Evolutionary conservation across 2,888 invertebrate genomes (phyloP).

Genomic region (Callinectes sapidus): DNA sequence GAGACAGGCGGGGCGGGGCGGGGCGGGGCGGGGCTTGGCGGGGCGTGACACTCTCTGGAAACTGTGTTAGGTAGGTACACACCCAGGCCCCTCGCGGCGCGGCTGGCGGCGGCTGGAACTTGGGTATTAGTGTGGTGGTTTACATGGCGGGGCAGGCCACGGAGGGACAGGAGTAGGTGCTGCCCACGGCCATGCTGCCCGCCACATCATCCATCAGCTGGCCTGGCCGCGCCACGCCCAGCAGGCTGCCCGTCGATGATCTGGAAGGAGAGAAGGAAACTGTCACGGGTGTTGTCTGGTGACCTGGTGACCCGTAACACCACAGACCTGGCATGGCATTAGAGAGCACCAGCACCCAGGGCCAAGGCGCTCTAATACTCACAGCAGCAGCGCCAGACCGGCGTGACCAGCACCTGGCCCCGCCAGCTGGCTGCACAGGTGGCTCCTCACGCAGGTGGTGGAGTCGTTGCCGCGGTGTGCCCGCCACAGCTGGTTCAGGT

Average conservation of each 20-base stretch:
- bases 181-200: slow-evolving; percentile 29
- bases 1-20: neutral
- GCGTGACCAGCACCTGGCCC: slow-evolving; percentile 46
- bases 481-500: slow-evolving; percentile 62
- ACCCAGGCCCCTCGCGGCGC: neutral
- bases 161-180: slow-evolving; percentile 41
- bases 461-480: slow-evolving; percentile 43
- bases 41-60: neutral
- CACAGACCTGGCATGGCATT: neutral
- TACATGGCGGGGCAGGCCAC: slow-evolving; percentile 24
- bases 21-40: neutral
- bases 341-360: neutral
- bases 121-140: neutral
- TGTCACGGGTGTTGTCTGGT: neutral
- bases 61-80: neutral
- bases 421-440: slow-evolving; percentile 49
- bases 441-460: slow-evolving; percentile 49
- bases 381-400: slow-evolving; percentile 54
- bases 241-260: slow-evolving; percentile 54
- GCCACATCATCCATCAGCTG: slow-evolving; percentile 61
- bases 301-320: neutral
- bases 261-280: slow-evolving; percentile 26
- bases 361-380: neutral
- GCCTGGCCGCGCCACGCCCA: slow-evolving; percentile 60
- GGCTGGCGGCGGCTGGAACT: neutral